A percentile compares a stretch with the other conserved stretches of the same genome.
phyloP scores from a whole-genome alignment of 2,113 vertebrate species.

The Corythoichthys intestinalis region DNA sequence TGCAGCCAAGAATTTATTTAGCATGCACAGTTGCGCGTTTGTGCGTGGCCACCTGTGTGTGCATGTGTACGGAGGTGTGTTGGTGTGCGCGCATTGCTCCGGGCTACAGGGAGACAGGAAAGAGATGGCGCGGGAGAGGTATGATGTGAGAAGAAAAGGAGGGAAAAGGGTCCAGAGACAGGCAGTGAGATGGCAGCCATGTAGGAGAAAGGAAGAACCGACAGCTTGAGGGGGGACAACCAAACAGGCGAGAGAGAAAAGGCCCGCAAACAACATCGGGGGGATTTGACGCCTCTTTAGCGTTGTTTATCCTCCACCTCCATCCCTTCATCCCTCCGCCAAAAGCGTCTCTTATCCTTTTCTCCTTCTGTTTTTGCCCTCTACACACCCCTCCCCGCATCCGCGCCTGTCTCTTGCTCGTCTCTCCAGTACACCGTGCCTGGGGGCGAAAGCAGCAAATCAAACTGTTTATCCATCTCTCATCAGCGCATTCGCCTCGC shows the following conservation, averaged over 20 bases:
- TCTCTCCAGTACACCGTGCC: conserved; percentile 66
- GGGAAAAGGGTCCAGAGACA: conserved; percentile 34
- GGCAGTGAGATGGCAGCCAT: conserved; percentile 37
- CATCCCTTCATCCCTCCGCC: conserved; percentile 56
- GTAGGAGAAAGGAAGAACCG: conserved; percentile 42
- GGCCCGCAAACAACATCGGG: conserved; percentile 50
- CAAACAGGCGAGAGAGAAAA: conserved; percentile 43
- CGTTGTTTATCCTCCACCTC: conserved; percentile 63
- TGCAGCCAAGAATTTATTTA: conserved; percentile 26
- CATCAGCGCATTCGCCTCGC: conserved; percentile 65
- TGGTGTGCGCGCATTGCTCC: conserved; percentile 35
- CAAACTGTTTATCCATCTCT: conserved; percentile 78
- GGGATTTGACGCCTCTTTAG: conserved; percentile 60
- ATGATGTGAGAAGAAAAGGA: conserved; percentile 19
- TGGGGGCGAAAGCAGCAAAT: conserved; percentile 73
- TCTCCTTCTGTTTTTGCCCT: conserved; percentile 57
- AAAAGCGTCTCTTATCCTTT: conserved; percentile 62
- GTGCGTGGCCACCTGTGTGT: conserved; percentile 14
- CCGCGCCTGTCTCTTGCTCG: conserved; percentile 53
- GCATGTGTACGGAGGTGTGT: conserved; percentile 9
- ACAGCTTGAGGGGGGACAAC: conserved; percentile 37
- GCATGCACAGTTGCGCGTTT: conserved; percentile 34
- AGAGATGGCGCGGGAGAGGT: conserved; percentile 43
- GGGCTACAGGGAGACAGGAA: conserved; percentile 60
- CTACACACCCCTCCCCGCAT: conserved; percentile 45